Base-by-base conservation (phyloP, 2,888 invertebrate species). In the Gymnosoma rotundatum region DNA sequence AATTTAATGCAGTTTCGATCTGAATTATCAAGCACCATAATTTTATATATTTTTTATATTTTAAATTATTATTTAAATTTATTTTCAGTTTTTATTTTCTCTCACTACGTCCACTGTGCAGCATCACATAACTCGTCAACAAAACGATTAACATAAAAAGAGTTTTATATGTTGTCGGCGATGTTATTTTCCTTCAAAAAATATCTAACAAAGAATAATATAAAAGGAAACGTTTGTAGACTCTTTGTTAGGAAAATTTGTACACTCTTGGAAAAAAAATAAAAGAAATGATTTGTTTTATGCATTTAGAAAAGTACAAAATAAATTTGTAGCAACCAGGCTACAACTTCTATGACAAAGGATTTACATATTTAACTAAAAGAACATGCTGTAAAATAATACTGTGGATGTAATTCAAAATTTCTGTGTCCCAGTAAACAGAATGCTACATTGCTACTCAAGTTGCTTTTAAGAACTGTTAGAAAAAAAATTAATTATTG, bases 151-250 rank as follows among this genome's bases (percentile, higher is more conserved):
- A 48, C 48, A 45, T 8, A 48, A 58, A 8, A 32, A 32, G 6
- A 32, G 5, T 32, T 8, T 32, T 32, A 0, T 66, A 16, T 18
- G 8, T 32, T 74, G 48, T 38, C 54, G 54, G 42, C 61, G 54
- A 38, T 56, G 21, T 80, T 73, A 25, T 45, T 63, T 52, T 74
- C 18, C 18, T 12, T 48, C 18, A 9, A 36, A 21, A 45, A 42
- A 7, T 25, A 25, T 25, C 18, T 18, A 66, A 25, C 42, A 32
- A 63, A 20, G 8, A 45, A 32, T 5, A 6, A 32, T 7, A 32
- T 32, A 32, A 73, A 52, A 69, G 14, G 32, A 45, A 69, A 69
- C 50, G 20, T 61, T 70, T 81, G 69, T 75, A 81, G 74, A 75
- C 63, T 64, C 73, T 73, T 32, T 67, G 32, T 69, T 56, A 52